These are phyloP conservation scores for Eulemur macaco DNA, from an alignment of 2,113 vertebrate species.

Conservation along the genomic window DNA sequence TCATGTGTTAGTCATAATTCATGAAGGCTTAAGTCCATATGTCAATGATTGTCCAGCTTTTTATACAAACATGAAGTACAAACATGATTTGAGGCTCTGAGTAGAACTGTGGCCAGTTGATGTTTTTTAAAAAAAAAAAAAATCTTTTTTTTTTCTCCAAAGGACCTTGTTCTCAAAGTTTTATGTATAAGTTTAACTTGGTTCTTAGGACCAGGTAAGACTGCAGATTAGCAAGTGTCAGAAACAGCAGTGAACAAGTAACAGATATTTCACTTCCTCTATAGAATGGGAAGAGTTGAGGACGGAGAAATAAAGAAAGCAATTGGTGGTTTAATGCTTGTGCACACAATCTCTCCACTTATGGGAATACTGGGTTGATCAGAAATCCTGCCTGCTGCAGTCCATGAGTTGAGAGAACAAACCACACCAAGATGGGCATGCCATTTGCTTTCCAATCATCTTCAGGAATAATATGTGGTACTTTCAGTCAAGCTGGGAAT, in stretches of 20 bases:
- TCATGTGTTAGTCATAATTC: neutral
- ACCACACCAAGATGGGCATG: neutral
- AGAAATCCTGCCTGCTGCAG: neutral
- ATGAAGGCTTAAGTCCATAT: neutral
- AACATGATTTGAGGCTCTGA: neutral
- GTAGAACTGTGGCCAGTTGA: slow-evolving; percentile 7
- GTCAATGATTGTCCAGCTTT: neutral
- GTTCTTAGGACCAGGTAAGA: neutral
- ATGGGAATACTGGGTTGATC: neutral
- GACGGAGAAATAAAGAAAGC: neutral
- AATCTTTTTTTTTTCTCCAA: neutral
- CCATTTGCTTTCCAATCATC: neutral
- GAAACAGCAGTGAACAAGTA: neutral
- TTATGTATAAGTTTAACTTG: neutral
- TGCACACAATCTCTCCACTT: neutral
- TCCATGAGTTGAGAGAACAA: neutral
- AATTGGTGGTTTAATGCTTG: neutral
- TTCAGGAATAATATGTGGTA: neutral
- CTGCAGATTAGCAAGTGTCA: neutral
- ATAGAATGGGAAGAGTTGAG: neutral
- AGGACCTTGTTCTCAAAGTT: neutral
- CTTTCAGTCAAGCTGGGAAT: neutral
- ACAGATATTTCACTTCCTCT: neutral
- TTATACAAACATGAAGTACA: neutral
- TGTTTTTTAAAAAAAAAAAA: neutral